Base-by-base conservation (phyloP, 2,113 vertebrate species). In the Parus major region DNA sequence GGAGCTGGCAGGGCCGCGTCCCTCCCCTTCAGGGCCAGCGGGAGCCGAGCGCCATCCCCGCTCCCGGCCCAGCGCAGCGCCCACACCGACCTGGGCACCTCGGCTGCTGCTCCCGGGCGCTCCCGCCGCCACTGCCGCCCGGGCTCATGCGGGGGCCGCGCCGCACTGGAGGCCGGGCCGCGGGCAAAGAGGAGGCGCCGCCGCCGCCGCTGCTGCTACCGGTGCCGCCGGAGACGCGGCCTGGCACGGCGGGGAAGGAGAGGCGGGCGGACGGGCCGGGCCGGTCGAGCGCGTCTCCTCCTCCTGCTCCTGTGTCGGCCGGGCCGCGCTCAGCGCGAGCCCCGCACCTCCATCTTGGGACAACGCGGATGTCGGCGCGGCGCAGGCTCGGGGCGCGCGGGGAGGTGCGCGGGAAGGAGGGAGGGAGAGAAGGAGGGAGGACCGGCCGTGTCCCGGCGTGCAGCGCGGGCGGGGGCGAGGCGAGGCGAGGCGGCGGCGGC, bases 261-360 rank as follows among this genome's bases (percentile, higher is more conserved):
- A 88, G 24, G 53, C 53, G 53, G 53, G 71, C 39, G 13, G 52
- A 12, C 71, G 31, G 44, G 68, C 63, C 49, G 46, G 70, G 78
- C 33, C 25, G 60, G 76, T 63, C 60, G 79, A 12, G 77, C 24
- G 71, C 92, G 83, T 86, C 87, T 82, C 70, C 88, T 76, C 27
- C 72, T 60, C 20, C 73, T 61, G 44, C 44, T 77, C 12, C 35
- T 61, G 35, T 61, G 44, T 49, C 73, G 44, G 57, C 44, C 35
- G 57, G 57, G 57, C 57, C 57, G 56, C 73, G 73, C 73, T 41
- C 95, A 97, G 23, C 95, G 95, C n/a, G 94, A 97, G 24, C 95
- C 92, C 88, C 75, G 92, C 72, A 49, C 97, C 97, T 97, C 97
- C 97, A 98, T 98, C 95, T 98, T 98, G 97, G 91, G 86, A 83